These are phyloP conservation scores for Malurus alboscapulatus DNA, from an alignment of 2,113 vertebrate species.

Conservation along the genomic window DNA sequence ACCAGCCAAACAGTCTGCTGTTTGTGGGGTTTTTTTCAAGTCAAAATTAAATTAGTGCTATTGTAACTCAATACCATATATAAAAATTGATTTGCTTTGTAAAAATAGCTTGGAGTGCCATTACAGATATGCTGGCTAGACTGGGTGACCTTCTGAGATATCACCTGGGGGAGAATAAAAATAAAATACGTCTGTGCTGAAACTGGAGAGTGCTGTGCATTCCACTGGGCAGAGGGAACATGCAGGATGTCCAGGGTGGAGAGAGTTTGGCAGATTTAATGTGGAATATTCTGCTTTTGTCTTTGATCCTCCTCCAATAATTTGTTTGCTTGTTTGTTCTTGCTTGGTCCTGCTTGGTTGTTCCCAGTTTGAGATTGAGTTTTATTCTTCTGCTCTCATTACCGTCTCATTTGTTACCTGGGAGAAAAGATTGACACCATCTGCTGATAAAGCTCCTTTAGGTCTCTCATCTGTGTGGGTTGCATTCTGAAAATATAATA, in stretches of 20 bases:
- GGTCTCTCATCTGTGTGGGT: background rate
- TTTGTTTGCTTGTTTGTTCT: background rate
- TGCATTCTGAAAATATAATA: background rate
- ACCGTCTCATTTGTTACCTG: background rate
- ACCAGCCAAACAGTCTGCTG: background rate
- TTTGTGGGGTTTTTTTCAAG: background rate
- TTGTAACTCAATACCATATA: background rate
- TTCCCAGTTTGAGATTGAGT: background rate
- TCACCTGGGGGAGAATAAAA: background rate
- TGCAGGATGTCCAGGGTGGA: background rate
- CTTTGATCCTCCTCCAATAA: background rate
- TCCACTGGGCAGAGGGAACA: background rate
- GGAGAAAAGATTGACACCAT: background rate
- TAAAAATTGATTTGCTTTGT: conserved; percentile 25
- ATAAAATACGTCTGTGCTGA: background rate
- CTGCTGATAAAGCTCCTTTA: background rate
- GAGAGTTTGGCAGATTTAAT: background rate
- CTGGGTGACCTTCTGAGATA: conserved; percentile 1
- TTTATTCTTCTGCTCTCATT: background rate
- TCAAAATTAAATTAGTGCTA: background rate
- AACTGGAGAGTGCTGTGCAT: background rate
- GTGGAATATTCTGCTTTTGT: background rate
- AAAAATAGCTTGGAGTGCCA: background rate
- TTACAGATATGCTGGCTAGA: background rate
- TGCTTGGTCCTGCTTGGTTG: background rate